phyloP scores from a whole-genome alignment of 2,888 invertebrate genomes.

The Agonum fuliginosum region DNA sequence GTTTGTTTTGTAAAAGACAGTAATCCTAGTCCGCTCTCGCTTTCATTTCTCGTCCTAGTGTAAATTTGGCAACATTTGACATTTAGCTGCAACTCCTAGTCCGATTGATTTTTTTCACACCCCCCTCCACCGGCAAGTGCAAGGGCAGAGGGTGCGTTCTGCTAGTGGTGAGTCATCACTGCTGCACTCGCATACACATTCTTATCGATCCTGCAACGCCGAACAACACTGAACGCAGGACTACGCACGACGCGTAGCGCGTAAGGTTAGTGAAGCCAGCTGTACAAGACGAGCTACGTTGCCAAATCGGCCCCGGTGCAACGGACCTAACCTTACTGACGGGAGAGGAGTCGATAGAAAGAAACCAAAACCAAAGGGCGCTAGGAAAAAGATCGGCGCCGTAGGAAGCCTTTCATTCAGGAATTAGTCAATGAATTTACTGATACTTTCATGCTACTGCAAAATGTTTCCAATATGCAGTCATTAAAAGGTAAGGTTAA shows the following conservation, averaged over 20 bases:
- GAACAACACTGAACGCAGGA: not conserved
- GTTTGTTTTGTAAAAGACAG: too few species aligned
- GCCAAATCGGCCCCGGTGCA: conserved; percentile 20
- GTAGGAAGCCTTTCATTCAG: too few species aligned
- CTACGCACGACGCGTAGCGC: conserved; percentile 43
- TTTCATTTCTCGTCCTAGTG: not conserved
- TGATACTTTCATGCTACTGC: too few species aligned
- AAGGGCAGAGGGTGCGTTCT: conserved; percentile 45
- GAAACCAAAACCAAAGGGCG: too few species aligned
- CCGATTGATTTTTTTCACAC: conserved; percentile 71
- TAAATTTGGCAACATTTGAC: conserved; percentile 72
- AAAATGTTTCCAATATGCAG: too few species aligned
- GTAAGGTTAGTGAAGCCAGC: conserved; percentile 66
- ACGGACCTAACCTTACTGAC: conserved; percentile 17
- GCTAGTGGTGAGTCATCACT: conserved; percentile 72
- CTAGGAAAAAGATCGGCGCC: too few species aligned
- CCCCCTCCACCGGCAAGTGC: not conserved
- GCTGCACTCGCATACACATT: conserved; percentile 65
- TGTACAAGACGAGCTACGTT: conserved; percentile 50
- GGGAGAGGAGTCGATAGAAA: not conserved
- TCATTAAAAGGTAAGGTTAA: too few species aligned
- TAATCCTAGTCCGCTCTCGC: not conserved
- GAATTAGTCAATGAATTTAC: too few species aligned
- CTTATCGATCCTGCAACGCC: conserved; percentile 69
- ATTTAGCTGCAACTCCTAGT: conserved; percentile 68